Evolutionary conservation across 2,113 vertebrate genomes (phyloP), one percentile per base, ranked within the genome.

Genomic region (Alosa alosa): DNA sequence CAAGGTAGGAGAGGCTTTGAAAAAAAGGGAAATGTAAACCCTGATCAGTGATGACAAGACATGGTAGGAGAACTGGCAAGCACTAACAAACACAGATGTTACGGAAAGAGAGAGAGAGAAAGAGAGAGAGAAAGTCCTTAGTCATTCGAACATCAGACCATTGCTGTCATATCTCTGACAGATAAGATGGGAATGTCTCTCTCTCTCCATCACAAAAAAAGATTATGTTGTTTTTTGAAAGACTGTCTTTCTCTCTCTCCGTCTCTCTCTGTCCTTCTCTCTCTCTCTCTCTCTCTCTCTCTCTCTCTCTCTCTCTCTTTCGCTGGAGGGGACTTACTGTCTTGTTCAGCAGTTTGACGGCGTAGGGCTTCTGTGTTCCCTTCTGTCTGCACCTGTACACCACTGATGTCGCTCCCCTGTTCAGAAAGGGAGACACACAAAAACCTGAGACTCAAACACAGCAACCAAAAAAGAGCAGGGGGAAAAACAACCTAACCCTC

Each of bases 261-360:
- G n/a, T 64, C 57, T n/a, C 22, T n/a, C 57, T 64, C 18, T 8
- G n/a, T n/a, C n/a, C n/a, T n/a, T 64, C 57, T n/a, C 22, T n/a
- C 57, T 64, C 18, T 8, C 22, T 64, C 57, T 64, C 22, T 64
- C 57, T 55, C 52, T 15, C 52, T 55, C 57, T 22, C 57, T 64
- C 57, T n/a, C 57, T 64, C 57, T n/a, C 57, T 7, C 57, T 64
- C 57, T 64, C 57, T 64, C n/a, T 64, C 17, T n/a, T 8, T 25
- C 39, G 7, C 44, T 44, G 11, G 20, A 7, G 41, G 82, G 15
- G 2, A 97, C 96, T 96, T 94, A 97, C 96, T 92, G 96, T 97
- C 95, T 97, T 97, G 94, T 97, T 96, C 93, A 97, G 94, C 93
- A 96, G 96, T 95, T 97, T 97, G 93, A 97, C 82, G 89, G 96